Conservation (phyloP, 1,140 invertebrate genomes). For the Atopsyche davidsoni region DNA sequence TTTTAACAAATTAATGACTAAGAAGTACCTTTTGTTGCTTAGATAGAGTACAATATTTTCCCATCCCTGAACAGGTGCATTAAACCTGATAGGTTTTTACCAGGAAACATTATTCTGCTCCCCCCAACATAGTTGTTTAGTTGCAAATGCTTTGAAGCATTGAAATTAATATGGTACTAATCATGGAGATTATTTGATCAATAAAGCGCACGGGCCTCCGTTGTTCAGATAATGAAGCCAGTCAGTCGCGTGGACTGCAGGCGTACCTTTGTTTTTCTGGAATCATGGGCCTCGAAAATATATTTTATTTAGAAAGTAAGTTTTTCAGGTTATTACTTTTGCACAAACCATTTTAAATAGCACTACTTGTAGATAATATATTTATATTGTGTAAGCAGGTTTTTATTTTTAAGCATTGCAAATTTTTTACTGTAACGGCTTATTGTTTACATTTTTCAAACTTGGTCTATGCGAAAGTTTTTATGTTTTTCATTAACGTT, state of each 20-base stretch:
- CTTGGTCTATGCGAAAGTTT: too few species aligned
- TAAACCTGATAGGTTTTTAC: constrained; percentile 4
- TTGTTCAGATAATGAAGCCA: constrained; percentile 23
- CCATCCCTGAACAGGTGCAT: constrained; percentile 25
- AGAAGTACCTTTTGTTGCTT: too few species aligned
- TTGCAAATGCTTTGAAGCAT: constrained; percentile 21
- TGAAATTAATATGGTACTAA: constrained; percentile 29
- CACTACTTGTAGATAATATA: too few species aligned
- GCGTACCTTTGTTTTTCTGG: constrained; percentile 17
- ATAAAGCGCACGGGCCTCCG: constrained; percentile 18
- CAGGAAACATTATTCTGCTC: constrained; percentile 13
- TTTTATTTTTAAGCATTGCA: too few species aligned
- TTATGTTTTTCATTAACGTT: too few species aligned
- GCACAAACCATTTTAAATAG: too few species aligned
- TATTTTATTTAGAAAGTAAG: constrained; percentile 51
- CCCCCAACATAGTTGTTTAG: constrained; percentile 19
- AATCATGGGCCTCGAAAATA: constrained; percentile 47
- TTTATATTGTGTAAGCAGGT: too few species aligned
- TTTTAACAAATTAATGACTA: too few species aligned
- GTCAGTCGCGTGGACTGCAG: constrained; percentile 18
- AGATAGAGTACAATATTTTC: neutral
- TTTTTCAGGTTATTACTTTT: constrained; percentile 47
- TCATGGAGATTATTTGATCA: constrained; percentile 32
- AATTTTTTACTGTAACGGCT: too few species aligned
- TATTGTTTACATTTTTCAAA: too few species aligned